A percentile compares a stretch with the other conserved stretches of the same genome.
Conservation (phyloP, 2,888 invertebrate genomes). For the Cantharis rustica region DNA sequence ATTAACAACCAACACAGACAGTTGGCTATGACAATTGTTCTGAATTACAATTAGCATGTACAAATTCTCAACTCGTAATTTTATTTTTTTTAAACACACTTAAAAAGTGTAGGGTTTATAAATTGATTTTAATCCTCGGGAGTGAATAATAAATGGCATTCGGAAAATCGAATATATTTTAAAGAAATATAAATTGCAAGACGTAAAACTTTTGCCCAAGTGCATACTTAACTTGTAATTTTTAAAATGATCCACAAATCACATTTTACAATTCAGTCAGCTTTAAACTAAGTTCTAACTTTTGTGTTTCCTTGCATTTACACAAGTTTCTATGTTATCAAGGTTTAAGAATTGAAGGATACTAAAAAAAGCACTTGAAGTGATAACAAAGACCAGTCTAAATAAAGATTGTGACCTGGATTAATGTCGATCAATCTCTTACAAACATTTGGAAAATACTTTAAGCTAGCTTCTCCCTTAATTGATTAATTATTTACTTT, state of each 20-base stretch:
- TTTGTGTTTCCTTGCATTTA: neutral
- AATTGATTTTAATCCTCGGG: neutral
- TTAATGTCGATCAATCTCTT: neutral
- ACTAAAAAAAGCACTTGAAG: neutral
- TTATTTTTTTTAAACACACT: neutral
- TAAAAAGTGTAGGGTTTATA: neutral
- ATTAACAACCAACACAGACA: neutral
- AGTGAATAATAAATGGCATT: neutral
- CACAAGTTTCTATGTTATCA: neutral
- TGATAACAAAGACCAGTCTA: neutral
- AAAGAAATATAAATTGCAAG: neutral
- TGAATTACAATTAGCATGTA: neutral
- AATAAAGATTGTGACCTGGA: neutral
- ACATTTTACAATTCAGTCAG: neutral
- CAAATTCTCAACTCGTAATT: neutral
- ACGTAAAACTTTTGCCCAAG: neutral
- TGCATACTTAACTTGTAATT: neutral
- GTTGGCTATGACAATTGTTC: neutral
- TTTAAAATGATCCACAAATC: neutral
- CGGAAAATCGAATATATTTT: neutral
- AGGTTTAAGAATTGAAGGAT: neutral
- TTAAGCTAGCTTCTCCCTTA: neutral
- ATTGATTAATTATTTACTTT: neutral
- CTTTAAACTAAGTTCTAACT: neutral
- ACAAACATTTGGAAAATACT: neutral